These are phyloP conservation scores for Antennarius maculatus DNA, from an alignment of 2,797 vertebrate genomes.

Conservation along the genomic window DNA sequence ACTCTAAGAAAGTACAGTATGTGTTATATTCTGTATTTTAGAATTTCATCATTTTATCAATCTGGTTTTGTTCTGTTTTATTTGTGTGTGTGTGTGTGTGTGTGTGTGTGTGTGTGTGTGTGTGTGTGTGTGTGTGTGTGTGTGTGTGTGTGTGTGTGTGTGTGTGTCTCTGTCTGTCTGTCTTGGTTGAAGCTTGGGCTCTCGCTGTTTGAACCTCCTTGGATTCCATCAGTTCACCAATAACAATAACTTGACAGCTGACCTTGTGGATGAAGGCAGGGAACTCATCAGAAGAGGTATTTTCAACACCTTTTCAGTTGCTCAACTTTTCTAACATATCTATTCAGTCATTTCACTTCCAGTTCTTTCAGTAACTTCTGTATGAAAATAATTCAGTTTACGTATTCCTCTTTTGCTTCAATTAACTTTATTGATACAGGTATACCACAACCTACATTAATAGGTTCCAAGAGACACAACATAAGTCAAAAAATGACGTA, in stretches of 20 bases:
- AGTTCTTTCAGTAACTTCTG: neutral
- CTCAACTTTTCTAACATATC: neutral
- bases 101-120: too few species aligned
- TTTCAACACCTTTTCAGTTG: neutral
- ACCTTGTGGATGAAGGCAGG: slow-evolving; percentile 92
- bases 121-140: too few species aligned
- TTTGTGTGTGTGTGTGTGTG: too few species aligned
- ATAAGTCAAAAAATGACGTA: too few species aligned
- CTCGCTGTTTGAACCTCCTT: slow-evolving; percentile 93
- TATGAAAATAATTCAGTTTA: neutral
- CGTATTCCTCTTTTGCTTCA: neutral
- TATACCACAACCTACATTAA: too few species aligned
- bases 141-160: too few species aligned
- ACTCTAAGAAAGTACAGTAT: too few species aligned
- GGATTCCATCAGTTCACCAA: slow-evolving; percentile 95
- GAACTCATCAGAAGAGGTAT: slow-evolving; percentile 92
- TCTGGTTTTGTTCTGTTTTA: too few species aligned
- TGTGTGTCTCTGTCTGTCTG: neutral
- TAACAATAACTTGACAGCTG: slow-evolving; percentile 90
- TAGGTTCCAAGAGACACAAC: too few species aligned
- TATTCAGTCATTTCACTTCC: neutral
- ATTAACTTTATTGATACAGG: neutral
- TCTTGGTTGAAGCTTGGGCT: slow-evolving; percentile 85
- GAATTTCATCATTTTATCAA: too few species aligned
- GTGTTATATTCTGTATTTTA: too few species aligned